Percentiles rank a stretch among this genome's conserved stretches.
phyloP scores from a whole-genome alignment of 1,140 invertebrate species.

The Argopecten irradians region DNA sequence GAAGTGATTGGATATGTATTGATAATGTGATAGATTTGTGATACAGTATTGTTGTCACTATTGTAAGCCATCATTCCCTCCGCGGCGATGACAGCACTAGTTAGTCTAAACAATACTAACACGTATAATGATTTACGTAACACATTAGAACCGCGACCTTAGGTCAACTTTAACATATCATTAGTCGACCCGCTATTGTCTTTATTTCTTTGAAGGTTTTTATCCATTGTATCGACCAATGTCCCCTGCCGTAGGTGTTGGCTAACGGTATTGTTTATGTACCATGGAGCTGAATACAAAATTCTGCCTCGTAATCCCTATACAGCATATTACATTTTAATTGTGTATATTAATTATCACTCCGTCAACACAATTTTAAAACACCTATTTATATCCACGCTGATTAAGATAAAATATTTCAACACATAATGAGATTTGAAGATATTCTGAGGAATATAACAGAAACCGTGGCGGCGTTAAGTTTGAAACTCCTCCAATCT shows the following conservation, averaged over 20 bases:
- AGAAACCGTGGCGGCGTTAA: not conserved
- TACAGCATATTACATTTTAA: not conserved
- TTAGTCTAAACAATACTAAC: not conserved
- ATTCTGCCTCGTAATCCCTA: not conserved
- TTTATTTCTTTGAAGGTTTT: not conserved
- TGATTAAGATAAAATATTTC: not conserved
- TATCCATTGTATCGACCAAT: conserved; percentile 8
- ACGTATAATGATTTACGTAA: not conserved
- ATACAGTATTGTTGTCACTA: not conserved
- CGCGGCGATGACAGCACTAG: not conserved
- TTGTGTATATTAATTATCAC: not conserved
- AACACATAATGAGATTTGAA: not conserved
- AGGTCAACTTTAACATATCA: not conserved
- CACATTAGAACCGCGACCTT: not conserved
- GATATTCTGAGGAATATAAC: not conserved
- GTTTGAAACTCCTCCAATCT: not conserved
- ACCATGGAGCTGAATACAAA: conserved; percentile 3
- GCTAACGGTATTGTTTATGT: not conserved
- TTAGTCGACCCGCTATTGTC: not conserved
- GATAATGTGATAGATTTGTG: not conserved
- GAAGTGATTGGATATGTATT: not conserved
- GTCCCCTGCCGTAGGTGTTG: conserved; percentile 3
- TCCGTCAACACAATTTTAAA: not conserved
- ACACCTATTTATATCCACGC: not conserved
- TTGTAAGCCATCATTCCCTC: not conserved